phyloP scores from a whole-genome alignment of 2,113 vertebrate genomes.

The Lipotes vexillifer region DNA sequence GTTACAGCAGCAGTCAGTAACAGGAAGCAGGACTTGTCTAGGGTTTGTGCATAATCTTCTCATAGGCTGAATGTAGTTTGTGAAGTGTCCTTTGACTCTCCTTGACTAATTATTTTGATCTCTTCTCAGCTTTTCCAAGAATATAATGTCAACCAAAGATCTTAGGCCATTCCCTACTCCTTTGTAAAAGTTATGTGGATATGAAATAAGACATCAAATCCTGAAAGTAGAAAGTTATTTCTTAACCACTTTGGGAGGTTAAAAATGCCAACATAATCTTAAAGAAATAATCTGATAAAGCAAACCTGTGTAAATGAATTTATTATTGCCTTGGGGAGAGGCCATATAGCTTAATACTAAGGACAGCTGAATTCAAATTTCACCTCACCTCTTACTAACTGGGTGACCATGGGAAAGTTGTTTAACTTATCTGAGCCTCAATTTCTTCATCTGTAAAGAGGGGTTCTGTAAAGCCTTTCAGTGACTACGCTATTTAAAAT shows the following conservation, averaged over 20 bases:
- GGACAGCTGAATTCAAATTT: constrained; percentile 9
- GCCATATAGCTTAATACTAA: not conserved
- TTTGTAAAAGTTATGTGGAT: constrained; percentile 38
- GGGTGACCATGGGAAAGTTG: not conserved
- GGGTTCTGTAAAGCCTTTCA: not conserved
- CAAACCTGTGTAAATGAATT: not conserved
- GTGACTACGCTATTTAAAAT: not conserved
- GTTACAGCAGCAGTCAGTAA: not conserved
- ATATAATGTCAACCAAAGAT: constrained; percentile 6
- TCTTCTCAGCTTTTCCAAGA: constrained; percentile 42
- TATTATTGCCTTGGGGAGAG: constrained; percentile 26
- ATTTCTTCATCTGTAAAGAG: not conserved
- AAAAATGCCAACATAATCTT: constrained; percentile 23
- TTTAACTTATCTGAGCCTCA: not conserved
- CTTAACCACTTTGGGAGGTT: not conserved
- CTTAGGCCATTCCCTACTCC: not conserved
- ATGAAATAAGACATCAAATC: constrained; percentile 26
- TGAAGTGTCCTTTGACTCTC: not conserved
- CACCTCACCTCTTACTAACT: not conserved
- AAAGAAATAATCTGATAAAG: not conserved
- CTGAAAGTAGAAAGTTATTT: constrained; percentile 34
- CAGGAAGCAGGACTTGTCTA: not conserved
- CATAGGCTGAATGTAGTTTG: not conserved
- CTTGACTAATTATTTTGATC: constrained; percentile 26
- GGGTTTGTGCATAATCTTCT: not conserved